Evolutionary conservation across 2,888 invertebrate species (phyloP), one percentile per base, ranked within the genome.

Genomic region (Trilocha varians): DNA sequence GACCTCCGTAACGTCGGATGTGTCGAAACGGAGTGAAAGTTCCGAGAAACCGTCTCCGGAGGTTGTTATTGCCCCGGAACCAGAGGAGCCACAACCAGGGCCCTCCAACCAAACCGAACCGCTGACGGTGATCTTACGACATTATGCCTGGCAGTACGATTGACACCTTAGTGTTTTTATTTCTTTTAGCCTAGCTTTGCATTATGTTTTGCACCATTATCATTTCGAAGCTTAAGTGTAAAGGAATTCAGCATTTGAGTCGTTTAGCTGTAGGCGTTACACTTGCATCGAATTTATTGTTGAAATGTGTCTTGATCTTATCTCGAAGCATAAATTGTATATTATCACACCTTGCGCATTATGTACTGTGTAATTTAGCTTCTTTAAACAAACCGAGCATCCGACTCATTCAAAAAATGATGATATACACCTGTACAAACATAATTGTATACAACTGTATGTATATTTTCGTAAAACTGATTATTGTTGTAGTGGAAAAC

Each of bases 91-190:
- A 59, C 65, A 66, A 63, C 64, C 75, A 53, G 78, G 78, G 44
- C 64, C 77, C 65, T 80, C 83, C 44, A 53, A 66, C 44, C 64
- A 60, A 55, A 48, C 74, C 52, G 73, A 78, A 69, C 56, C 74
- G 75, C 65, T 72, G 78, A 80, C 72, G 84, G 84, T 84, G 84
- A 84, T 70, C 78, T 74, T 71, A 73, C 77, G 72, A 76, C 80
- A 73, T 75, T 82, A 74, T 82, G 83, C 82, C 84, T 83, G 83
- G 84, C 83, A 78, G 83, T 82, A 84, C 83, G 82, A 82, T 78
- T 76, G 74, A 82, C 84, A 82, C 82, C 73, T 62, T 79, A 79
- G 80, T 72, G 25, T 77, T 66, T 74, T 69, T 75, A 72, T 63
- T 78, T 69, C 62, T 68, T 80, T 80, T 75, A 74, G 78, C 78